Evolutionary conservation across 2,113 vertebrate species (phyloP).

Genomic region (Nanger granti): DNA sequence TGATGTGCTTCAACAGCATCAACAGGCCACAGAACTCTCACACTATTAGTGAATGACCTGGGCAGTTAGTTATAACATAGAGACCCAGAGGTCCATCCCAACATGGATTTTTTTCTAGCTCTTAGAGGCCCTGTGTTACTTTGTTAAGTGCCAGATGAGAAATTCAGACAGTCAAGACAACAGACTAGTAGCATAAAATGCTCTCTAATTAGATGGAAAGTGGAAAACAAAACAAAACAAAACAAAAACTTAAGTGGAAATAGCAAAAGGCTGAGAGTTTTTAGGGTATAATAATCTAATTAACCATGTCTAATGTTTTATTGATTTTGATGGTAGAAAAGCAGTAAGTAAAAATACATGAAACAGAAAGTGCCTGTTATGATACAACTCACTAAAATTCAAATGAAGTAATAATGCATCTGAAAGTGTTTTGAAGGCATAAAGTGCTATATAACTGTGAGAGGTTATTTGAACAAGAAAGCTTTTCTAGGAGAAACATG

Average conservation of each 20-base stretch:
- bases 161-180: neutral
- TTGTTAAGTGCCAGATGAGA: neutral
- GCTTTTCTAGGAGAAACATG: neutral
- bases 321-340: constrained; percentile 7
- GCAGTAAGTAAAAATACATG: neutral
- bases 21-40: neutral
- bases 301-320: neutral
- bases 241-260: neutral
- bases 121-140: neutral
- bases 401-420: neutral
- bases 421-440: neutral
- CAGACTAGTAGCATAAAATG: neutral
- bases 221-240: neutral
- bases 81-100: neutral
- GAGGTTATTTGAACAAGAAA: neutral
- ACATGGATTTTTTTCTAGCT: neutral
- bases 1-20: neutral
- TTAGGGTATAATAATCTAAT: neutral
- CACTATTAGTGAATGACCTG: neutral
- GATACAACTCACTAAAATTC: constrained; percentile 14
- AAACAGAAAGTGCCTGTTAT: neutral
- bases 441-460: neutral
- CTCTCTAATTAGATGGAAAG: neutral
- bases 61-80: neutral
- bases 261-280: neutral